Evolutionary conservation across 2,888 invertebrate genomes (phyloP).

Genomic region (Idaea biselata): DNA sequence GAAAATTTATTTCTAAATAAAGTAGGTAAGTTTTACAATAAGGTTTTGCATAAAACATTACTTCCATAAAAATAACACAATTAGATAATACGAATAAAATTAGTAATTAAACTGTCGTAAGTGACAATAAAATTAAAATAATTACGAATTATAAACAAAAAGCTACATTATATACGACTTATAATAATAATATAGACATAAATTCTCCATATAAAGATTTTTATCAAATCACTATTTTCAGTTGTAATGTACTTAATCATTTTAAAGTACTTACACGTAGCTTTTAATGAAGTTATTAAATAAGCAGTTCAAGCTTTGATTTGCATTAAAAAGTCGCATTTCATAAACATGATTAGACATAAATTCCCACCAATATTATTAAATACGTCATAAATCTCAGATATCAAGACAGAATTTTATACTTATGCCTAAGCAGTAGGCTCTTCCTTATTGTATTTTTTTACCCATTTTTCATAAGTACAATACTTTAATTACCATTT

Average conservation of each 20-base stretch:
- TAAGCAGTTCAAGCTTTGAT: constrained; percentile 4
- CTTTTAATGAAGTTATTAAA: constrained; percentile 14
- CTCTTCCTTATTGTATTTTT: background rate
- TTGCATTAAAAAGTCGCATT: constrained; percentile 1
- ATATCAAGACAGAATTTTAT: background rate
- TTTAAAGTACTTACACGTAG: background rate
- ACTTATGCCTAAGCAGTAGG: background rate
- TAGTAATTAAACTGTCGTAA: constrained; percentile 8
- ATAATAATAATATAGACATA: background rate
- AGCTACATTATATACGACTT: background rate
- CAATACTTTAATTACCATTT: background rate
- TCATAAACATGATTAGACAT: background rate
- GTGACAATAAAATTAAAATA: constrained; percentile 10
- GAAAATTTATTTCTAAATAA: background rate
- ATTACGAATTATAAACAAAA: background rate
- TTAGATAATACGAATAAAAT: background rate
- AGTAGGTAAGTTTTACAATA: background rate
- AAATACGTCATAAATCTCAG: constrained; percentile 1
- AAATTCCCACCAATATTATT: background rate
- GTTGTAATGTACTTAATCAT: constrained; percentile 1
- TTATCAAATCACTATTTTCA: constrained; percentile 1
- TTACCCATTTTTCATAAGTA: background rate
- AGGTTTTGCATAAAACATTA: background rate
- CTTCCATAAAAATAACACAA: constrained; percentile 7
- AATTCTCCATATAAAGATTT: background rate